Conservation (phyloP, 2,797 vertebrate genomes). For the Hydrophis major region DNA sequence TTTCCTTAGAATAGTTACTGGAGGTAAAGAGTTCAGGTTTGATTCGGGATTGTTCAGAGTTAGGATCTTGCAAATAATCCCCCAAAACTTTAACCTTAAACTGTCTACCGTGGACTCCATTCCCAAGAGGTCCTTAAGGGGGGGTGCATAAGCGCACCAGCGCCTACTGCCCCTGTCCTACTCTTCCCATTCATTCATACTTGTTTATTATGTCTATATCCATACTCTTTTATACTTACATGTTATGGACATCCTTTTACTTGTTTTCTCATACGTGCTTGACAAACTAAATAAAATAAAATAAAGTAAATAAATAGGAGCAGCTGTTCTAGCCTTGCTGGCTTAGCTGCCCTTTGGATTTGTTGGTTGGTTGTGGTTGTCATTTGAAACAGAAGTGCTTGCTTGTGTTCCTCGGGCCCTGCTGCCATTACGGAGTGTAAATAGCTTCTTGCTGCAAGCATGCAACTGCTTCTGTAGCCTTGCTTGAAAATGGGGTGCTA, state of each 20-base stretch:
- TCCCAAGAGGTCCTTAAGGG: no score
- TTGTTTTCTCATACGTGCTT: no score
- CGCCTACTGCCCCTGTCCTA: no score
- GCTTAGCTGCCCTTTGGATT: not conserved
- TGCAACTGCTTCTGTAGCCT: not conserved
- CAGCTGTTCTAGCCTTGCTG: not conserved
- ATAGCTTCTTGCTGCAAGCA: not conserved
- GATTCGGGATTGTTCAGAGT: not conserved
- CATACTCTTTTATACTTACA: no score
- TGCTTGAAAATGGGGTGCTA: not conserved
- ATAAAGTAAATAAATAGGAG: no score
- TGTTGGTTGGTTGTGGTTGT: not conserved
- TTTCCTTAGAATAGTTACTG: not conserved
- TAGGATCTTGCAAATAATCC: not conserved
- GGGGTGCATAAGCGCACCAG: no score
- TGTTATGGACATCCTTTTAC: no score
- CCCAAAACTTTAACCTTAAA: no score
- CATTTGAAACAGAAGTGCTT: not conserved
- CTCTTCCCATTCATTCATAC: no score
- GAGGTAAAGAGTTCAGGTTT: not conserved
- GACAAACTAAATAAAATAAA: no score
- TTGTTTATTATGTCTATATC: no score
- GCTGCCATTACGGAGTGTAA: not conserved
- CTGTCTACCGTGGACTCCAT: no score
- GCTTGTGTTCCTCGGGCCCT: not conserved